Evolutionary conservation across 1,140 invertebrate species (phyloP), one percentile per base, ranked within the genome.

Genomic region (Pissodes strobi): DNA sequence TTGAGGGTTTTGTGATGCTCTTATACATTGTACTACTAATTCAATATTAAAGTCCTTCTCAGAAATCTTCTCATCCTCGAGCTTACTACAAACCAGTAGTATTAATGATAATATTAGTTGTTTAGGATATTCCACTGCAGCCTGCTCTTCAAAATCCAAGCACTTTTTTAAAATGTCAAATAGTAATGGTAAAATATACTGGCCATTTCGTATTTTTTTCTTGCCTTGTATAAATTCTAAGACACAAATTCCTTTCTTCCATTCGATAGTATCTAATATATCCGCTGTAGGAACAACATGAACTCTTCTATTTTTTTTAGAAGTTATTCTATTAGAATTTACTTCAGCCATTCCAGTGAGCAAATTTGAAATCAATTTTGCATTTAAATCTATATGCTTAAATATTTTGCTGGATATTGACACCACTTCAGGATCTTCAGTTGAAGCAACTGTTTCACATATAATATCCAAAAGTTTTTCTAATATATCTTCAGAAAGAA

Each of bases 1-100:
- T 79, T 97, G 94, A 2, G 94, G 93, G 79, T 96, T 96, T 69
- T 90, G 87, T 0, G 94, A 94, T 4, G 86, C 87, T 66, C 93
- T 82, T n/a, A 97, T 89, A 71, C 93, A 95, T 63, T 92, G 87
- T 1, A 96, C 90, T 17, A 96, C 85, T 18, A 91, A 71, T 73
- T 94, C 92, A 52, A 95, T 87, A 57, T 93, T 89, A 51, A 93
- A 86, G 41, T 83, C 78, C 10, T 81, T 82, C 66, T 88, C 84
- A 0, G 84, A 74, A 51, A 85, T 71, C 52, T 82, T 76, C 45
- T 84, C 57, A 2, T 85, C 80, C 3, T 79, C 78, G 21, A 80
- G 72, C 61, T 82, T 39, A 27, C 70, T 8, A 81, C 87, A 90
- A 67, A 86, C 86, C 72, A 91, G 85, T 74, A 91, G 81, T 6